Base-by-base conservation (phyloP, 2,888 invertebrate genomes). In the Nymphalis polychloros region DNA sequence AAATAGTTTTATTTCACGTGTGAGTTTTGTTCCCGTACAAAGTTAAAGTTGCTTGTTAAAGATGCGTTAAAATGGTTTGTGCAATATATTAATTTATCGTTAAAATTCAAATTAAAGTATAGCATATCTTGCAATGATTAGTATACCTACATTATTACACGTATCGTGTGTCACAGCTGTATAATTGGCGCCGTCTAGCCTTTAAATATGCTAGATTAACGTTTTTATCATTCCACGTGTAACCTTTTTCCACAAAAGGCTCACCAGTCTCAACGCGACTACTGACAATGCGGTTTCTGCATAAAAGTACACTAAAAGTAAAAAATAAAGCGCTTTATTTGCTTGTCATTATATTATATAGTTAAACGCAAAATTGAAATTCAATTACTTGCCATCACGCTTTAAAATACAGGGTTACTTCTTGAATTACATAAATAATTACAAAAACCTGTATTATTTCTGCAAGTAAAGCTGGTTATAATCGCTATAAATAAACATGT, bases 161-260 rank as follows among this genome's bases (percentile, higher is more conserved):
- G 59, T 63, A 55, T 46, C n/a, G n/a, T 71, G 63, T 73, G 53
- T 66, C 62, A 62, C 53, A 57, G 59, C 55, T 65, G 59, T 69
- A 67, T 68, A 57, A 57, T 27, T 69, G 73, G 73, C 69, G 74
- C 74, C 75, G 67, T 59, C 65, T 67, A 60, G 68, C 67, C 48
- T 70, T 46, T 63, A 65, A 70, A 67, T 63, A 68, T 70, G 70
- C 70, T 65, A 61, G 59, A 65, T 61, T 59, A 47, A 65, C 63
- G 65, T 59, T 70, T 71, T 72, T 69, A 69, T 64, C 60, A 63
- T 73, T 79, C 81, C 90, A 89, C 89, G 90, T 89, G 90, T 90
- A 88, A 84, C 89, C 89, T 87, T 88, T 84, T 85, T 84, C 81
- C 72, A 75, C 69, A 78, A 77, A 82, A 78, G 80, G 76, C 76